A percentile compares a stretch with the other conserved stretches of the same genome.
phyloP scores from a whole-genome alignment of 2,888 invertebrate genomes.

The Archips xylosteana region DNA sequence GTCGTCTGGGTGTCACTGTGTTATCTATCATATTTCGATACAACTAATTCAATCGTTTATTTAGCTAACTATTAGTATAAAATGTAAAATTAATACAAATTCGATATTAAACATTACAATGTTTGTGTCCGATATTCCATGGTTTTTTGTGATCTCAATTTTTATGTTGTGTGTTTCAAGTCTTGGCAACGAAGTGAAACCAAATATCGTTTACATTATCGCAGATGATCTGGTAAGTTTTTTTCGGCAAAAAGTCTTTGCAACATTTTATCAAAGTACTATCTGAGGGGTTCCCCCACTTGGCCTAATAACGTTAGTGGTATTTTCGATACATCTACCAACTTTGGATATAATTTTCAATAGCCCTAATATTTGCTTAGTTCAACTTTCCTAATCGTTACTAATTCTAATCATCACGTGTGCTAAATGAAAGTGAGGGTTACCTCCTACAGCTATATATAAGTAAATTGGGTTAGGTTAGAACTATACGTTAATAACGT shows the following conservation, averaged over 20 bases:
- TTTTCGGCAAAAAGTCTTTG: conserved; percentile 10
- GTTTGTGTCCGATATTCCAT: neutral
- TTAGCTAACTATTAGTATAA: neutral
- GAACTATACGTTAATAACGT: too few species aligned
- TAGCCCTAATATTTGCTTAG: too few species aligned
- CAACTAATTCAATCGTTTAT: neutral
- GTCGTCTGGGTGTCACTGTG: neutral
- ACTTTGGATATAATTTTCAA: too few species aligned
- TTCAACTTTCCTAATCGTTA: too few species aligned
- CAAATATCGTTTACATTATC: conserved; percentile 91
- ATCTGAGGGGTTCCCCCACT: too few species aligned
- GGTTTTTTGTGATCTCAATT: conserved; percentile 5
- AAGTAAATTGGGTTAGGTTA: too few species aligned
- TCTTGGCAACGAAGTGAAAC: conserved; percentile 58
- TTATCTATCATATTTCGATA: neutral
- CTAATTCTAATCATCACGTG: too few species aligned
- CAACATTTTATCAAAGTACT: too few species aligned
- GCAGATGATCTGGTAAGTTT: conserved; percentile 93
- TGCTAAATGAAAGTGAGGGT: too few species aligned
- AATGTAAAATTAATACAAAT: neutral
- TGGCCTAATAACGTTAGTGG: too few species aligned
- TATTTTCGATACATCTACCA: too few species aligned
- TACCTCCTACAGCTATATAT: too few species aligned
- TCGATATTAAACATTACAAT: neutral
- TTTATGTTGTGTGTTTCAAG: neutral